These are phyloP conservation scores for Pedetes capensis DNA, from an alignment of 2,113 vertebrate species.

Conservation along the genomic window DNA sequence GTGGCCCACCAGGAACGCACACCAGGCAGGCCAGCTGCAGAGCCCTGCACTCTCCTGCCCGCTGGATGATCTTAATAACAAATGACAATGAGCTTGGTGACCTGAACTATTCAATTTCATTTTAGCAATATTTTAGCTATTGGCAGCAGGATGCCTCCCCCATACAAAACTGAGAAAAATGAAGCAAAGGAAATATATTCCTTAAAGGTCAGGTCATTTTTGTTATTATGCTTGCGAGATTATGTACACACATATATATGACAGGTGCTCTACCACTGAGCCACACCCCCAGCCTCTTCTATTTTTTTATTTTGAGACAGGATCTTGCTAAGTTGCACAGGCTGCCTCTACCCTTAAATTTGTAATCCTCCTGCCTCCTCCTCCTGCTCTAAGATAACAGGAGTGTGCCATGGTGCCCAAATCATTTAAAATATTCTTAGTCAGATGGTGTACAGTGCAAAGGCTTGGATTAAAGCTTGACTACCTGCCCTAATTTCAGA, in stretches of 20 bases:
- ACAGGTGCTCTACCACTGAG: too few species aligned
- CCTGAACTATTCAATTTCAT: constrained; percentile 38
- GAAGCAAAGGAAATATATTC: background rate
- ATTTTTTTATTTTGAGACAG: too few species aligned
- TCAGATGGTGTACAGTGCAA: background rate
- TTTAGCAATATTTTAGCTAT: constrained; percentile 17
- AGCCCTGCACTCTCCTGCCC: background rate
- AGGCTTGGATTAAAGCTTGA: background rate
- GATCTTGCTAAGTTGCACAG: too few species aligned
- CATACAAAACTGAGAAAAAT: background rate
- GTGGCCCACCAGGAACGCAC: background rate
- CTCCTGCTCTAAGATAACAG: too few species aligned
- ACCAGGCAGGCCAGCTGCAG: background rate
- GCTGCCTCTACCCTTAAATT: too few species aligned
- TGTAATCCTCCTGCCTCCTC: too few species aligned
- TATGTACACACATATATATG: too few species aligned
- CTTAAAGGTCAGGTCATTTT: background rate
- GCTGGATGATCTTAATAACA: background rate
- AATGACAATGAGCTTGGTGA: background rate
- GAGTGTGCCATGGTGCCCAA: too few species aligned
- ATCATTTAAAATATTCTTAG: background rate
- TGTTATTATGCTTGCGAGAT: background rate
- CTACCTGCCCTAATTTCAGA: background rate
- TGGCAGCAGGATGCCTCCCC: background rate
- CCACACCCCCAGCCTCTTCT: too few species aligned